A percentile compares a stretch with the other conserved stretches of the same genome.
These are phyloP conservation scores for Benitochromis conjunctus DNA, from an alignment of 2,113 vertebrate species.

Conservation along the genomic window DNA sequence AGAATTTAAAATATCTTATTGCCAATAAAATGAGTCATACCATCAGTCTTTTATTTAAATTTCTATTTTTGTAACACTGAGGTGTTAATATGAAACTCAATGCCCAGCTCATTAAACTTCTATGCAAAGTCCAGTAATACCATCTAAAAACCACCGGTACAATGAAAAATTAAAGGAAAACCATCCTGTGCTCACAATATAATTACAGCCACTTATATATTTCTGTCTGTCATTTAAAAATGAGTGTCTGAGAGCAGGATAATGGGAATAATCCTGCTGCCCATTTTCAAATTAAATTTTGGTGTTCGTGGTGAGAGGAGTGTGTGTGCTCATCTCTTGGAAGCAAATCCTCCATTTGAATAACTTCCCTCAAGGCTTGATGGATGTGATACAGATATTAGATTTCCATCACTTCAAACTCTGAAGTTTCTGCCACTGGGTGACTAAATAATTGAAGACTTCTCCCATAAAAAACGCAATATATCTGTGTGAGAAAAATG, in stretches of 20 bases:
- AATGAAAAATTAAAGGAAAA: neutral
- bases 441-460: slow-evolving; percentile 64
- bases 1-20: neutral
- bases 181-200: neutral
- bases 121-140: neutral
- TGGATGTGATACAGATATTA: slow-evolving; percentile 69
- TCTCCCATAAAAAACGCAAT: slow-evolving; percentile 41
- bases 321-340: slow-evolving; percentile 1
- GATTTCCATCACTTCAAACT: slow-evolving; percentile 60
- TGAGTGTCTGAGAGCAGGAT: slow-evolving; percentile 33
- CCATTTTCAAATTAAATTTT: slow-evolving; percentile 59
- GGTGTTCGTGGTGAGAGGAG: slow-evolving; percentile 24
- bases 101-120: slow-evolving; percentile 2
- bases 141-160: neutral
- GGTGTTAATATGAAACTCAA: slow-evolving; percentile 16
- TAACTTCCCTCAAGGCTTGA: slow-evolving; percentile 47
- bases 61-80: neutral
- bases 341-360: slow-evolving; percentile 39
- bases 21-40: neutral
- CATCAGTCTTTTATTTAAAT: neutral
- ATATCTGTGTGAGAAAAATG: slow-evolving; percentile 49
- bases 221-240: slow-evolving; percentile 49
- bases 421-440: slow-evolving; percentile 49
- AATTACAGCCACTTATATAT: slow-evolving; percentile 38
- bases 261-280: slow-evolving; percentile 54